Base-by-base conservation (phyloP, 1,140 invertebrate species). In the Pseudomyrmex sp. region DNA sequence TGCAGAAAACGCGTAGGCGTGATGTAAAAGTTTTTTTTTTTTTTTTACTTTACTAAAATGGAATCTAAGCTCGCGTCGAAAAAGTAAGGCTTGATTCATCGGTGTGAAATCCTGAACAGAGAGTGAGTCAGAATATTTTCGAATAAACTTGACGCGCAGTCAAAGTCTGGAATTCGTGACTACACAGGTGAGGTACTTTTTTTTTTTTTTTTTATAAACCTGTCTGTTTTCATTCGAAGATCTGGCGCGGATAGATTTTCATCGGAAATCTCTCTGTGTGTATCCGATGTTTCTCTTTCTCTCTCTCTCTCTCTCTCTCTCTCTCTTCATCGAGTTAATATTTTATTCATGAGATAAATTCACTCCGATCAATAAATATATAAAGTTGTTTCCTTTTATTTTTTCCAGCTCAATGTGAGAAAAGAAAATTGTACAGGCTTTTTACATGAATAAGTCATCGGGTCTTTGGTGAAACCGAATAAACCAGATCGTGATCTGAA, bases 291-390 rank as follows among this genome's bases (percentile, higher is more conserved):
- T 35, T 35, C 5, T 35, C 35, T 35, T 35, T 35, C 35, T 35
- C 35, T 35, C 35, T 35, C 35, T 35, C 35, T 35, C 35, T 35
- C 35, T 35, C 35, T 35, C 35, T 35, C 35, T 52, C 18, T 18
- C 5, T 35, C 35, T 52, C 50, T 58, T 15, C 54, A 58, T 70
- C 35, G 26, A 26, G 15, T 79, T 44, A 68, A 77, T 77, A 58
- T 68, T 79, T 79, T 79, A 79, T 69, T 69, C 65, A 58, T 48
- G 13, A 56, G 50, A 56, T 69, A 58, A 56, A 79, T 69, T 35
- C 18, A n/a, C n/a, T 9, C 56, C 5, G 15, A 44, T n/a, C 18
- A 68, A 69, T 79, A 79, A 58, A 56, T 23, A 18, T 20, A 50
- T 35, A 7, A n/a, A 20, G n/a, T 54, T 20, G n/a, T 48, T 77